Evolutionary conservation across 1,140 invertebrate genomes (phyloP), one percentile per base, ranked within the genome.

Genomic region (Holcopasites calliopsidis): DNA sequence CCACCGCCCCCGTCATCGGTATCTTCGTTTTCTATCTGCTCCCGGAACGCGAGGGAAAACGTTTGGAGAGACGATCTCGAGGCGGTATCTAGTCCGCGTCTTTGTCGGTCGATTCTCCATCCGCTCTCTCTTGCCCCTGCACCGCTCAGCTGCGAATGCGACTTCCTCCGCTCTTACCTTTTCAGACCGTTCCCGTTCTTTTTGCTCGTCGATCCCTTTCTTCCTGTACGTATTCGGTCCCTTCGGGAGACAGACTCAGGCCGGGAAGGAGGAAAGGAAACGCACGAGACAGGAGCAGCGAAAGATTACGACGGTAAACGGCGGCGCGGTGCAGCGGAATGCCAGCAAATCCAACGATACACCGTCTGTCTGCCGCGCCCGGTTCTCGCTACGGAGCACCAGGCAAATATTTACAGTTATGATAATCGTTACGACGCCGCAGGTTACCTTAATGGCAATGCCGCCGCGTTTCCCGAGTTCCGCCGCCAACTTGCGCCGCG

Each of bases 361-460:
- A 52, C 64, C n/a, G 23, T 8, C n/a, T 18, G 38, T 23, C 38
- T 69, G n/a, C 16, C 55, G 16, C 2, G 35, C n/a, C n/a, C 10
- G 44, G 47, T 54, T 23, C n/a, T 31, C 23, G 60, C 28, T 33
- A 21, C 26, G 13, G 6, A 62, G 4, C 6, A 0, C 18, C 13
- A n/a, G n/a, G 38, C 38, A 64, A 73, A 73, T 73, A 73, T 73
- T 73, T 73, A 73, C 60, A 42, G 60, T 73, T 73, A 73, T 62
- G 49, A 73, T 73, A 64, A 73, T 73, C 70, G 49, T 54, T 64
- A 18, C 70, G 28, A 2, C 60, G 47, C 13, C 28, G 44, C 60
- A 28, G 49, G 49, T 40, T 28, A 42, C 35, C 26, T 44, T 65
- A 55, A 64, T 21, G 31, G 57, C 33, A 7, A n/a, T 3, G 52